phyloP scores from a whole-genome alignment of 2,888 invertebrate genomes.

The Sphaeridia pumilis region DNA sequence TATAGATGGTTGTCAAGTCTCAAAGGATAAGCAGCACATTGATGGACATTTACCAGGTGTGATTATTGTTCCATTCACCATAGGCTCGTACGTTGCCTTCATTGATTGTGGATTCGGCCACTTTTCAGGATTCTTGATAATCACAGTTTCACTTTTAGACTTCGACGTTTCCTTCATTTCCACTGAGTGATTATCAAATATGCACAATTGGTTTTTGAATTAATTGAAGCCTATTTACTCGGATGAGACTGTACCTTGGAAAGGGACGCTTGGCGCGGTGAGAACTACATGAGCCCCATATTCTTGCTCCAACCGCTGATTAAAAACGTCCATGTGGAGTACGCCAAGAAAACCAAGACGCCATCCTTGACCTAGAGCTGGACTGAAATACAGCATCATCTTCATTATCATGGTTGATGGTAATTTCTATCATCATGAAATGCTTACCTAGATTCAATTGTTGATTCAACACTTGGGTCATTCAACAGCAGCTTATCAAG shows the following conservation, averaged over 20 bases:
- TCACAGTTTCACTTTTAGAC: conserved; percentile 48
- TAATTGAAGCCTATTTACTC: conserved; percentile 38
- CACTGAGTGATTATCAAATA: no score
- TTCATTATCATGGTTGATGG: no score
- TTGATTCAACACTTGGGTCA: conserved; percentile 80
- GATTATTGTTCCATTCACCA: conserved; percentile 78
- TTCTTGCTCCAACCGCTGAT: conserved; percentile 72
- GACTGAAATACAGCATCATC: no score
- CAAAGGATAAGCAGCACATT: no score
- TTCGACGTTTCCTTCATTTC: conserved; percentile 59
- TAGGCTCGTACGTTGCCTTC: conserved; percentile 72
- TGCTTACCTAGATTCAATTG: conserved; percentile 65
- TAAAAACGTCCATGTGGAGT: conserved; percentile 77
- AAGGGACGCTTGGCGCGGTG: conserved; percentile 76
- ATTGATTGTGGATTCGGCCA: conserved; percentile 58
- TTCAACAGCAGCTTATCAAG: conserved; percentile 86
- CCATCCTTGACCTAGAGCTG: conserved; percentile 81
- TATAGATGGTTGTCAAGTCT: no score
- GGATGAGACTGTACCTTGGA: no score
- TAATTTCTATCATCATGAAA: no score
- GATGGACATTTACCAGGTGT: conserved; percentile 61
- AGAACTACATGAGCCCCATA: conserved; percentile 67
- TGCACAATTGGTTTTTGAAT: no score
- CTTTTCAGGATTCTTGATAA: conserved; percentile 65
- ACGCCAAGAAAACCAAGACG: conserved; percentile 74